phyloP scores from a whole-genome alignment of 2,888 invertebrate genomes.

The Amphipoea oculea region DNA sequence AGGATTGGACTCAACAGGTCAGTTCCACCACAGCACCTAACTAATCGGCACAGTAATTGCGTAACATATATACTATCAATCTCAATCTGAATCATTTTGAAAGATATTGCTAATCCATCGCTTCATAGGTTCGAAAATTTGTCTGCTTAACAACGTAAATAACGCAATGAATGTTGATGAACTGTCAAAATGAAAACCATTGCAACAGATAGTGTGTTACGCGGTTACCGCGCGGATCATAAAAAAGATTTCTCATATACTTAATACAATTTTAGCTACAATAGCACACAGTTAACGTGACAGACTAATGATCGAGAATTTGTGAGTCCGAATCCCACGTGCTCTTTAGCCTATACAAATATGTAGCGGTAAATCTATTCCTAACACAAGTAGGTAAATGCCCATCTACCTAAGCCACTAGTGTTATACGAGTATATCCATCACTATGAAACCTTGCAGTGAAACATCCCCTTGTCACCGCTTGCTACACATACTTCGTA shows the following conservation, averaged over 20 bases:
- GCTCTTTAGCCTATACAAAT: neutral
- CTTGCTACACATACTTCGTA: neutral
- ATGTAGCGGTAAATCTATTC: neutral
- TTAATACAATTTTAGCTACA: neutral
- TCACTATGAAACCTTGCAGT: slow-evolving; percentile 8
- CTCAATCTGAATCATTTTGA: neutral
- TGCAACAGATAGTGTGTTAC: neutral
- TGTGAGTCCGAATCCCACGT: neutral
- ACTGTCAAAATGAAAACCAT: neutral
- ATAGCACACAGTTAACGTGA: neutral
- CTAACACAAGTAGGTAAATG: neutral
- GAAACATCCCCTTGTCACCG: neutral
- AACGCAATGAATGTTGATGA: neutral
- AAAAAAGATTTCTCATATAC: neutral
- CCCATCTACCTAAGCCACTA: neutral
- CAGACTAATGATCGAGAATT: neutral
- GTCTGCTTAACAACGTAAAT: neutral
- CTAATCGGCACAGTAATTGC: neutral
- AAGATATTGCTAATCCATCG: neutral
- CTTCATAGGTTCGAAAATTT: neutral
- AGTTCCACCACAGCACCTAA: neutral
- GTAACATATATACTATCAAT: neutral
- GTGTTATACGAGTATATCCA: neutral
- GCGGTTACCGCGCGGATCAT: neutral
- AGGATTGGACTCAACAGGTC: neutral